Evolutionary conservation across 23 tunicate species (phyloP), one percentile per base, ranked within the genome.

Genomic region (Trididemnum miniatum): DNA sequence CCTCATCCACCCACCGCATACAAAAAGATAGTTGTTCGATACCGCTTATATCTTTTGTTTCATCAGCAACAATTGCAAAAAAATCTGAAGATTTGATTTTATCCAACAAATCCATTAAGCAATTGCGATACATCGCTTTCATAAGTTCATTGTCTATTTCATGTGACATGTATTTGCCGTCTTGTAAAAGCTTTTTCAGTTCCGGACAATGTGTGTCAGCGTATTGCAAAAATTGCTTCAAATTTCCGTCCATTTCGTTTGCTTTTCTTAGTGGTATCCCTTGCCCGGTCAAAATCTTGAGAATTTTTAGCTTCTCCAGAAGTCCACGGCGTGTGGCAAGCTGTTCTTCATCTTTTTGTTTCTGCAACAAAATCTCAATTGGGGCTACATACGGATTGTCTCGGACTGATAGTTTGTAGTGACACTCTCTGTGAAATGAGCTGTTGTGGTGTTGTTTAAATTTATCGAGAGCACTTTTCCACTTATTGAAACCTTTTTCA

Each of bases 31-130:
- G 22, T 69, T 69, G 75, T 69, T 69, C 75, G 29, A 4, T 69
- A 2, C 75, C 75, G 25, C 75, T 69, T 33, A 33, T 69, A n/a
- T 69, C 38, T 31, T 69, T 32, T 31, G 75, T 69, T 32, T 69
- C 75, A 69, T 69, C 75, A 69, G 31, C 38, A 35, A 69, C 75
- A 32, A 69, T 69, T 32, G 75, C 75, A 69, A 62, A 62, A 22
- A 62, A 22, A 44, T 44, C 54, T 44, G 54, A 44, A 44, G 54
- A 44, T 44, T 44, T 44, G 54, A 44, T 44, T 44, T 44, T 44
- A 44, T n/a, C 67, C 67, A 18, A 24, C n/a, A 62, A 22, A 62
- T 20, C 67, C 3, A 3, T 62, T 26, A 62, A 62, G n/a, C 29
- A 62, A n/a, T 62, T 62, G 26, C 67, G 29, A 62, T 62, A 62